Evolutionary conservation across 1,140 invertebrate species (phyloP).

Genomic region (Aphidius gifuensis): DNA sequence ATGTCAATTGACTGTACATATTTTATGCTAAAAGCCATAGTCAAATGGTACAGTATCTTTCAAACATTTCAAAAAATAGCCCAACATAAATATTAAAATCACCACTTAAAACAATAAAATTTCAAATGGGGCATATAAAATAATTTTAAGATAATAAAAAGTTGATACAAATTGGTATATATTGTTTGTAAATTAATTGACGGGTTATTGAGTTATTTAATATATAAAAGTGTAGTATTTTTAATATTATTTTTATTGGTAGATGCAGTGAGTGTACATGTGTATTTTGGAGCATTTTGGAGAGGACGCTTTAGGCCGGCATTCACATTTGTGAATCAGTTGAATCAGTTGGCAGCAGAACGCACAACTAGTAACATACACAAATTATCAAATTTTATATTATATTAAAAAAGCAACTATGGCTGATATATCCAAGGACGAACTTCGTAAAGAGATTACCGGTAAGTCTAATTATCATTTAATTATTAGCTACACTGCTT

Average conservation of each 20-base stretch:
- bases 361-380: conserved; percentile 43
- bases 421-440: conserved; percentile 67
- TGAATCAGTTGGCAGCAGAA: conserved; percentile 54
- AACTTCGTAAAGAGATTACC: conserved; percentile 68
- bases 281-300: neutral
- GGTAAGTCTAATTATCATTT: conserved; percentile 55
- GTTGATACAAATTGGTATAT: conserved; percentile 47
- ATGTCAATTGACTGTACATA: conserved; percentile 33
- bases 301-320: conserved; percentile 42
- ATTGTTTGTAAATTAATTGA: conserved; percentile 32
- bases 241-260: too few relatives aligned
- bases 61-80: conserved; percentile 13
- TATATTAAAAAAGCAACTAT: conserved; percentile 46
- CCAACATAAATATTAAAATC: conserved; percentile 4
- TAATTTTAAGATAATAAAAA: conserved; percentile 45
- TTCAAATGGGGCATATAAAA: conserved; percentile 40
- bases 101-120: conserved; percentile 29
- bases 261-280: too few relatives aligned
- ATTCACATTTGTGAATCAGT: conserved; percentile 5
- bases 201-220: too few relatives aligned
- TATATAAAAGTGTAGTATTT: too few relatives aligned
- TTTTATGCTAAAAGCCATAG: neutral
- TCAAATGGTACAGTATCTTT: conserved; percentile 34
- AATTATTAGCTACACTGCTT: conserved; percentile 42
- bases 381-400: conserved; percentile 14